These are phyloP conservation scores for Ceratitis capitata DNA, from an alignment of 1,140 invertebrate species.

Conservation along the genomic window DNA sequence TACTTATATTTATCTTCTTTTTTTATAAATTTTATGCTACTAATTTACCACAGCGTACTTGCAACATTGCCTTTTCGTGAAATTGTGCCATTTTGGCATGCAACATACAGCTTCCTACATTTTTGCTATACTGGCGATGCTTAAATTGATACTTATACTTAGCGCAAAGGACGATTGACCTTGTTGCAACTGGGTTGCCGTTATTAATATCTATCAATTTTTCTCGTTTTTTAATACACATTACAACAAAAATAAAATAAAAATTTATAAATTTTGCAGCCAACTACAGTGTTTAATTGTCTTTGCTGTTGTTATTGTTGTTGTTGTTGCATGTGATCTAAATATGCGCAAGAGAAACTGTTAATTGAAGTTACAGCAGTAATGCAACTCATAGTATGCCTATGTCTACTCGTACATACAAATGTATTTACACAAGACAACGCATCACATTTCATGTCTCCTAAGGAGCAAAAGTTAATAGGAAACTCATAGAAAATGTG, in stretches of 20 bases:
- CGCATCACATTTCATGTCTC: conserved; percentile 15
- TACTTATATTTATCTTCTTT: too few species aligned
- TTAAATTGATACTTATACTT: conserved; percentile 2
- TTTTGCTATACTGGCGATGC: background rate
- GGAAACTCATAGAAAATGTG: conserved; percentile 34
- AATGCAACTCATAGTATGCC: background rate
- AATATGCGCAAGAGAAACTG: conserved; percentile 17
- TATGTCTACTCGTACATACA: background rate
- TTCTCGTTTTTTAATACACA: background rate
- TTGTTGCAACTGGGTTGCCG: conserved; percentile 18
- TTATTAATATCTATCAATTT: conserved; percentile 33
- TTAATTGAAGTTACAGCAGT: conserved; percentile 35
- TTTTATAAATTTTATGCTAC: background rate
- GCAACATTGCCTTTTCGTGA: background rate
- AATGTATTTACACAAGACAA: background rate
- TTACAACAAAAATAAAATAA: too few species aligned
- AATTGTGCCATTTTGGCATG: background rate
- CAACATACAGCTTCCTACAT: background rate
- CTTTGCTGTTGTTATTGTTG: background rate
- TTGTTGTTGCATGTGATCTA: background rate
- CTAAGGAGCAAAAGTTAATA: conserved; percentile 36
- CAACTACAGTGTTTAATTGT: background rate
- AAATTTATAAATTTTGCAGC: background rate
- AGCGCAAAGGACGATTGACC: conserved; percentile 28
- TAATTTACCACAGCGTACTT: conserved; percentile 4